Percentiles rank a stretch among this genome's conserved stretches.
phyloP scores from a whole-genome alignment of 2,888 invertebrate genomes.

The Caenorhabditis plicata region DNA sequence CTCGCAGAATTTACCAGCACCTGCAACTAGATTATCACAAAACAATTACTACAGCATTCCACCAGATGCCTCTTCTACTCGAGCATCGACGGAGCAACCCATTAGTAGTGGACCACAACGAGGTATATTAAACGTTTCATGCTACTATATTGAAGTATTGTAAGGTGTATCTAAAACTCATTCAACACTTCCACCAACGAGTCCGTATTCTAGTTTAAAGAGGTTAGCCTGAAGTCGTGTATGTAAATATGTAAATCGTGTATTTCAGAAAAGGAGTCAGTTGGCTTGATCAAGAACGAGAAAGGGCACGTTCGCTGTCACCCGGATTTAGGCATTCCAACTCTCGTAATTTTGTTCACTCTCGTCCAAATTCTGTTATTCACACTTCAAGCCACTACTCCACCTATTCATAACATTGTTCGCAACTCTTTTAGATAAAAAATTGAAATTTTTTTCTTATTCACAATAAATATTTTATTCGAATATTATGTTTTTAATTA shows the following conservation, averaged over 20 bases:
- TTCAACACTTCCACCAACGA: slow-evolving; percentile 32
- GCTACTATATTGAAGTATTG: slow-evolving; percentile 23
- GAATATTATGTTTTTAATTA: too few relatives aligned
- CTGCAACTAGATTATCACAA: slow-evolving; percentile 16
- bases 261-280: slow-evolving; percentile 54
- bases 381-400: slow-evolving; percentile 32
- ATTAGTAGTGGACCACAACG: not conserved
- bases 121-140: too few relatives aligned
- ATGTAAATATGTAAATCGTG: not conserved
- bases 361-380: slow-evolving; percentile 29
- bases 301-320: slow-evolving; percentile 43
- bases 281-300: slow-evolving; percentile 51
- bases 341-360: slow-evolving; percentile 17
- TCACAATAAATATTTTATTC: too few relatives aligned
- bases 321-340: slow-evolving; percentile 28
- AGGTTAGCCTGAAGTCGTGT: slow-evolving; percentile 9
- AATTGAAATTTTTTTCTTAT: too few relatives aligned
- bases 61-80: slow-evolving; percentile 11
- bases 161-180: slow-evolving; percentile 27
- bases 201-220: slow-evolving; percentile 35
- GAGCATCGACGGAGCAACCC: too few relatives aligned
- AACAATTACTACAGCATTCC: slow-evolving; percentile 16
- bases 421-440: too few relatives aligned
- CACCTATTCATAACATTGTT: slow-evolving; percentile 29
- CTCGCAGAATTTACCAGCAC: slow-evolving; percentile 13